Evolutionary conservation across 2,797 vertebrate species (phyloP).

Genomic region (Distichodus sexfasciatus): DNA sequence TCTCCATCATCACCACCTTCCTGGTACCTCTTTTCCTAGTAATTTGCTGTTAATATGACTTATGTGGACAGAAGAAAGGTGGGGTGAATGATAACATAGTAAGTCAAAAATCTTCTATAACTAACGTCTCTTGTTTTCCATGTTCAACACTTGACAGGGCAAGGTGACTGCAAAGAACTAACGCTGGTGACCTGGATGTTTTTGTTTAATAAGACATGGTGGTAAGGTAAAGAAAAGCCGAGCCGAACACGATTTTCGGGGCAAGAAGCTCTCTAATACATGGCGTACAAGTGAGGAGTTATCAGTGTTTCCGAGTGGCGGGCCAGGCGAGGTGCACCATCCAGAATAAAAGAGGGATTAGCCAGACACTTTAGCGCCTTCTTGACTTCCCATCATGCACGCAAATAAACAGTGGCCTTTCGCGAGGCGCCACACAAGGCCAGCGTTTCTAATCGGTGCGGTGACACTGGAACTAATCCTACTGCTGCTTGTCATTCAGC

Average conservation of each 20-base stretch:
- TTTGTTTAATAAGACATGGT: background rate
- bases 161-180: constrained; percentile 12
- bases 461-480: constrained; percentile 66
- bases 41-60: constrained; percentile 25
- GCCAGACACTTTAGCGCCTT: constrained; percentile 64
- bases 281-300: constrained; percentile 65
- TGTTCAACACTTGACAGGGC: constrained; percentile 2
- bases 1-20: constrained; percentile 10
- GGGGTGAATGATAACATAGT: constrained; percentile 15
- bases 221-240: background rate
- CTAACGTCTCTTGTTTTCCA: constrained; percentile 16
- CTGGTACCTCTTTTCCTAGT: constrained; percentile 29
- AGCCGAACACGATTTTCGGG: constrained; percentile 3
- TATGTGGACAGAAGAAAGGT: constrained; percentile 1
- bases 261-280: constrained; percentile 27
- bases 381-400: constrained; percentile 62
- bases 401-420: constrained; percentile 72
- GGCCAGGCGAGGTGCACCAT: constrained; percentile 68
- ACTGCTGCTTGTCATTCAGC: constrained; percentile 63
- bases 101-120: constrained; percentile 3
- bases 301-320: constrained; percentile 68
- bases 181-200: constrained; percentile 12
- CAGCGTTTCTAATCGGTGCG: constrained; percentile 28
- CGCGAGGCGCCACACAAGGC: constrained; percentile 47
- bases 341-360: constrained; percentile 78